A percentile compares a stretch with the other conserved stretches of the same genome.
These are phyloP conservation scores for Coleophora deauratella DNA, from an alignment of 2,888 invertebrate species.

Conservation along the genomic window DNA sequence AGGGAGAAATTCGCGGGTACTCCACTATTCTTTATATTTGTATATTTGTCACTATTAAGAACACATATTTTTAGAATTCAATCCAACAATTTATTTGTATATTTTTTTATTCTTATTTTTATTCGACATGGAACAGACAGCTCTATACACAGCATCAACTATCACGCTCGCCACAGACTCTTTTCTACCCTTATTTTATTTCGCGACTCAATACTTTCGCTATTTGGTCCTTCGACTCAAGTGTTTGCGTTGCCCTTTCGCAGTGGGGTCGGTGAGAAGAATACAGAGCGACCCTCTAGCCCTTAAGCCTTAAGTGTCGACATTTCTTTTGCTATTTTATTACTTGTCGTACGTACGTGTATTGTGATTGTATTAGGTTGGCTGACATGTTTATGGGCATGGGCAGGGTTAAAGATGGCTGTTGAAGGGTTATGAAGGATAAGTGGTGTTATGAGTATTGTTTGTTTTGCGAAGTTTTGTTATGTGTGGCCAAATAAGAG, in stretches of 20 bases:
- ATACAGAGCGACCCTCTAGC: conserved; percentile 57
- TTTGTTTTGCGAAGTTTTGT: not conserved
- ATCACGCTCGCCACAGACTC: conserved; percentile 39
- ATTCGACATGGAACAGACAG: conserved; percentile 20
- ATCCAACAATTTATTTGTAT: too few relatives aligned
- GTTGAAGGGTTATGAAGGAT: not conserved
- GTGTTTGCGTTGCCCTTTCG: conserved; percentile 64
- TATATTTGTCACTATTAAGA: too few relatives aligned
- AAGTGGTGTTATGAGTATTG: not conserved
- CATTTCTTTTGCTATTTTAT: conserved; percentile 65
- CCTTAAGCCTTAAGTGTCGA: conserved; percentile 46
- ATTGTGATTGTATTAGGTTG: conserved; percentile 46
- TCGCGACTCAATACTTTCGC: conserved; percentile 71
- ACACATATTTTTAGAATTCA: too few relatives aligned
- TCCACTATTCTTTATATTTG: too few relatives aligned
- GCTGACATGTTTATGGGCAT: conserved; percentile 19
- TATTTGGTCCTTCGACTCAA: conserved; percentile 53
- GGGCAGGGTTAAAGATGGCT: conserved; percentile 1
- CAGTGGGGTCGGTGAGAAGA: conserved; percentile 56
- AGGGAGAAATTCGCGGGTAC: too few relatives aligned
- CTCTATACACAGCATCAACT: conserved; percentile 28
- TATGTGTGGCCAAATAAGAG: not conserved
- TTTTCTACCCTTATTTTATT: conserved; percentile 64
- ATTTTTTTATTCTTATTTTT: not conserved
- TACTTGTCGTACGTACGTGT: conserved; percentile 63